Conservation (phyloP, 2,888 invertebrate species). For the Frankliniella intonsa region DNA sequence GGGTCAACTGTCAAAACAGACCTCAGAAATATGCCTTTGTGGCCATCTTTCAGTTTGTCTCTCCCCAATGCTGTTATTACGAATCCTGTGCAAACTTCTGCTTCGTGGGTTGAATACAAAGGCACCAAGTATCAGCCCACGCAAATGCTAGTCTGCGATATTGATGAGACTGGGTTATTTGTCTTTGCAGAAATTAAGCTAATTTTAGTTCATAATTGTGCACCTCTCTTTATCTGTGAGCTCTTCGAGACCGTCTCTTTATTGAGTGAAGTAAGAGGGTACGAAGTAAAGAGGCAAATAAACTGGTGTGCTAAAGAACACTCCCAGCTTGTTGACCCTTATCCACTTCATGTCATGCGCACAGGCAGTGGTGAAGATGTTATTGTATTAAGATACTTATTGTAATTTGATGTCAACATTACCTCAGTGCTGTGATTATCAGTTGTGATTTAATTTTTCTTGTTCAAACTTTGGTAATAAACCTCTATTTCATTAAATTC, state of each 20-base stretch:
- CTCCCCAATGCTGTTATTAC: neutral
- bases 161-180: neutral
- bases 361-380: neutral
- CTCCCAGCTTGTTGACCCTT: neutral
- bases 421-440: too few species aligned
- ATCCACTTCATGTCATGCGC: neutral
- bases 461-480: too few species aligned
- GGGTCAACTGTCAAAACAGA: neutral
- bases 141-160: neutral
- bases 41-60: neutral
- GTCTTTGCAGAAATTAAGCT: neutral
- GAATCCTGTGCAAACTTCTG: neutral
- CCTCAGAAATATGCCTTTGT: neutral
- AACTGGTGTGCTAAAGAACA: neutral
- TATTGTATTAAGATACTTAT: neutral
- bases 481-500: too few species aligned
- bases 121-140: neutral
- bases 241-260: neutral
- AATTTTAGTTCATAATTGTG: neutral
- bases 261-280: neutral
- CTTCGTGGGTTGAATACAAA: neutral
- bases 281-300: neutral
- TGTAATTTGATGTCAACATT: too few species aligned
- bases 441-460: too few species aligned
- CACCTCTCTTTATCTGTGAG: neutral